A percentile compares a stretch with the other conserved stretches of the same genome.
These are phyloP conservation scores for Hemicordylus capensis DNA, from an alignment of 2,113 vertebrate species.

Conservation along the genomic window DNA sequence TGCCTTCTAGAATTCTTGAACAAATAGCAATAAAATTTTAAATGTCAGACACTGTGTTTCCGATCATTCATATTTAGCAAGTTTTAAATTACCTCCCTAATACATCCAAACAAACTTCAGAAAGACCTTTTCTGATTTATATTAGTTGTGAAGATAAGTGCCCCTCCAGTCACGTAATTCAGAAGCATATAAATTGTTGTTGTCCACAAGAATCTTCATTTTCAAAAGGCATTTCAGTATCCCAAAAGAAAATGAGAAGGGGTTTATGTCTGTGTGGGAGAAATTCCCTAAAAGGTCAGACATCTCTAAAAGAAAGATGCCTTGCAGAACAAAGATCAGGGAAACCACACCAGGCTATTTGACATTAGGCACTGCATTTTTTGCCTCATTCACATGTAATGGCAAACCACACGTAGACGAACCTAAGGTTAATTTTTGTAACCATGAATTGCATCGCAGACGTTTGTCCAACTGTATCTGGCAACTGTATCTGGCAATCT, in stretches of 20 bases:
- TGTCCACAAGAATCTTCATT: not conserved
- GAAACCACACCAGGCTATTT: not conserved
- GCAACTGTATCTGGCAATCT: too few relatives aligned
- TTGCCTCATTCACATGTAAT: too few relatives aligned
- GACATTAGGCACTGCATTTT: not conserved
- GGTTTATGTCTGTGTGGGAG: not conserved
- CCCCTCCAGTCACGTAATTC: slow-evolving; percentile 3
- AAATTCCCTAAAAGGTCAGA: not conserved
- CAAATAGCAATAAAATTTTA: slow-evolving; percentile 48
- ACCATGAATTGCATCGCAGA: too few relatives aligned
- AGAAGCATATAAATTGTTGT: slow-evolving; percentile 1
- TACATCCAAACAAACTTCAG: not conserved
- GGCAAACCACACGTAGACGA: too few relatives aligned
- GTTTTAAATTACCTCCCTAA: slow-evolving; percentile 32
- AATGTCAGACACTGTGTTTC: slow-evolving; percentile 53
- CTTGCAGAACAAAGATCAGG: not conserved
- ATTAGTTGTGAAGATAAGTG: not conserved
- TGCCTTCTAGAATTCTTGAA: slow-evolving; percentile 37
- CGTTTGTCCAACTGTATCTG: too few relatives aligned
- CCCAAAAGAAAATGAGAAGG: not conserved
- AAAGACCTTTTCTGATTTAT: slow-evolving; percentile 19
- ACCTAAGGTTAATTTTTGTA: too few relatives aligned
- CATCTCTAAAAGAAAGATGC: slow-evolving; percentile 4
- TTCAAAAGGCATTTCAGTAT: slow-evolving; percentile 16
- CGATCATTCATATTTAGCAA: slow-evolving; percentile 4